Evolutionary conservation across 2,113 vertebrate species (phyloP).

Genomic region (Tursiops truncatus): DNA sequence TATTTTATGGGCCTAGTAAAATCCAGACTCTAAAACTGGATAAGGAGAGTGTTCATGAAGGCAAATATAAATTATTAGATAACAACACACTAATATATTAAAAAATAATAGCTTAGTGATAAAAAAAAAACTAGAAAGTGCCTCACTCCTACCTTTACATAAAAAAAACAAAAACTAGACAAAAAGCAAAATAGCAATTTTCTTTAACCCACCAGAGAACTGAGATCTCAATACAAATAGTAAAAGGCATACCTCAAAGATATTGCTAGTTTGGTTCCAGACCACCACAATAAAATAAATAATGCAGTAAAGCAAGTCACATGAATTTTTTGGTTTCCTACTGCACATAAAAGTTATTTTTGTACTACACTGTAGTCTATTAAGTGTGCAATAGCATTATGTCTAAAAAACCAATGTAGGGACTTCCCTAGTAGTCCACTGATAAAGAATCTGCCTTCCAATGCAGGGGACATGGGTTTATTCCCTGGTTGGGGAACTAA

Average conservation of each 20-base stretch:
- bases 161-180: neutral
- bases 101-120: neutral
- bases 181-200: neutral
- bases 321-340: no score
- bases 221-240: neutral
- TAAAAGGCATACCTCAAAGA: neutral
- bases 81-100: neutral
- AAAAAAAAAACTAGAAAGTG: neutral
- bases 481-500: no score
- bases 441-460: no score
- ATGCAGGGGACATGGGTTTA: no score
- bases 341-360: no score
- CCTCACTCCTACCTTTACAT: neutral
- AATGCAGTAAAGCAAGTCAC: no score
- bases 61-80: neutral
- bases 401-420: no score
- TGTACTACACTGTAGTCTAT: no score
- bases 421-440: no score
- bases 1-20: neutral
- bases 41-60: neutral
- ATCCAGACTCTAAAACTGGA: neutral
- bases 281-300: neutral
- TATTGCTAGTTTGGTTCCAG: neutral
- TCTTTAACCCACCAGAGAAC: neutral
- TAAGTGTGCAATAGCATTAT: no score